These are phyloP conservation scores for Scaptomyza graminum DNA, from an alignment of 1,140 invertebrate genomes.

Conservation along the genomic window DNA sequence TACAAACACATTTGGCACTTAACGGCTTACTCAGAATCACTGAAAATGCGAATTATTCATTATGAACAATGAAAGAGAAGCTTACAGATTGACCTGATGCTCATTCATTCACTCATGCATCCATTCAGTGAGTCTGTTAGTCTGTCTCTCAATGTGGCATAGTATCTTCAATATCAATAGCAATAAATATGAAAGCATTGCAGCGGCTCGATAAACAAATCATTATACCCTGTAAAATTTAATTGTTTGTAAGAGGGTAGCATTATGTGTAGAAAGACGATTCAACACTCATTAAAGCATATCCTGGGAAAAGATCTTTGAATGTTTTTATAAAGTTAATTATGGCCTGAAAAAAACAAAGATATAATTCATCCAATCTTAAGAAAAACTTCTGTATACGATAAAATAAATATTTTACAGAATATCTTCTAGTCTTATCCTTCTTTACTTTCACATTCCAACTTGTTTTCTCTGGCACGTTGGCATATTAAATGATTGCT, in stretches of 20 bases:
- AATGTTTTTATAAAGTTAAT: no score
- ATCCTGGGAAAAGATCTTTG: no score
- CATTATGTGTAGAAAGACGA: not conserved
- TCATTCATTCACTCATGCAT: slow-evolving; percentile 3
- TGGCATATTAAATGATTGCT: slow-evolving; percentile 74
- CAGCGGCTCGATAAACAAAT: slow-evolving; percentile 68
- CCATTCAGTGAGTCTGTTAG: not conserved
- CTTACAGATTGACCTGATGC: slow-evolving; percentile 46
- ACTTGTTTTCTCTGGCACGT: slow-evolving; percentile 59
- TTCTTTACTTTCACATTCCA: not conserved
- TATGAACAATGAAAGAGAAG: slow-evolving; percentile 26
- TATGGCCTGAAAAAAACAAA: no score
- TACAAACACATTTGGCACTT: slow-evolving; percentile 6
- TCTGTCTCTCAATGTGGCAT: slow-evolving; percentile 8
- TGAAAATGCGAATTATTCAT: slow-evolving; percentile 11
- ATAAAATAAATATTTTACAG: not conserved
- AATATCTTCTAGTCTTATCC: not conserved
- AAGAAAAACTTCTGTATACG: no score
- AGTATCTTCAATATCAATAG: slow-evolving; percentile 29
- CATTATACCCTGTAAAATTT: slow-evolving; percentile 15
- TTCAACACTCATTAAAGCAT: no score
- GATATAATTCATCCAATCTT: no score
- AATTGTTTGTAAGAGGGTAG: not conserved
- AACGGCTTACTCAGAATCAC: slow-evolving; percentile 11
- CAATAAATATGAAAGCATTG: slow-evolving; percentile 38